Evolutionary conservation across 2,113 vertebrate genomes (phyloP).

Genomic region (Macquaria australasica): DNA sequence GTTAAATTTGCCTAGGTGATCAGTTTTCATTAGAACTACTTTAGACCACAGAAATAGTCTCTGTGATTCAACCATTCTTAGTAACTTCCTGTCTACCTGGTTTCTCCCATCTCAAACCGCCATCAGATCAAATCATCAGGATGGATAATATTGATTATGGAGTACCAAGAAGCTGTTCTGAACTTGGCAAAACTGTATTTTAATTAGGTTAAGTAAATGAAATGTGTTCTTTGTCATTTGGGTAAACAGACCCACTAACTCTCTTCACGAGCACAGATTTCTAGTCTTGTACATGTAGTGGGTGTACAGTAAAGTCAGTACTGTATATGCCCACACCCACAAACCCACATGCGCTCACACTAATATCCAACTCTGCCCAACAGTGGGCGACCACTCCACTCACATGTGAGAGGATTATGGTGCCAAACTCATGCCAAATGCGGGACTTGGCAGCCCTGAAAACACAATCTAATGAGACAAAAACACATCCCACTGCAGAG

Average conservation of each 20-base stretch:
- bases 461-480: conserved; percentile 65
- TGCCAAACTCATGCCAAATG: conserved; percentile 53
- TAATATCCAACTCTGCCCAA: conserved; percentile 16
- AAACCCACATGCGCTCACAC: conserved; percentile 16
- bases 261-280: conserved; percentile 5
- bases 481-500: conserved; percentile 58
- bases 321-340: background rate
- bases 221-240: background rate
- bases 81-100: background rate
- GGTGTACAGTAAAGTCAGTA: background rate
- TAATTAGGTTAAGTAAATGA: background rate
- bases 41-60: background rate
- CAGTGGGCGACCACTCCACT: conserved; percentile 54
- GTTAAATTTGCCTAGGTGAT: background rate
- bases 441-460: conserved; percentile 49
- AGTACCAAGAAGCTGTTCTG: background rate
- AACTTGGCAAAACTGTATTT: background rate
- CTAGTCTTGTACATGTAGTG: background rate
- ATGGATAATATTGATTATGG: background rate
- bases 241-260: background rate
- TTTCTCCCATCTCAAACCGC: background rate
- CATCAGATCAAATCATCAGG: background rate
- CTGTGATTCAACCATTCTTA: background rate
- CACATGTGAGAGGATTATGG: conserved; percentile 50
- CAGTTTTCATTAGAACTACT: background rate